phyloP scores from a whole-genome alignment of 2,113 vertebrate genomes.

The Lucifuga dentata region DNA sequence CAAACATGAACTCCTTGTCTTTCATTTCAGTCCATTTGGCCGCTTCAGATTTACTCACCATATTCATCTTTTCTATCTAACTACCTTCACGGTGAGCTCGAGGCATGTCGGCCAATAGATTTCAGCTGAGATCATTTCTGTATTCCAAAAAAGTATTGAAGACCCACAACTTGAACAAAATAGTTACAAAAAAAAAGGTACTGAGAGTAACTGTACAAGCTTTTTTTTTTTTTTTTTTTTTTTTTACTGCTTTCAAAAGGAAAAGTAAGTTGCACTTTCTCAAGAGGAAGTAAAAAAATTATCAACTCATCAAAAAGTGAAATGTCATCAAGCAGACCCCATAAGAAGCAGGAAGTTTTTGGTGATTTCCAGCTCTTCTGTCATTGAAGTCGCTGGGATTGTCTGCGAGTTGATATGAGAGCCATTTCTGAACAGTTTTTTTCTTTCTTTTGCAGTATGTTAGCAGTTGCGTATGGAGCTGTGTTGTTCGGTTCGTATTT shows the following conservation, averaged over 20 bases:
- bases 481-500: conserved; percentile 51
- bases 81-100: conserved; percentile 13
- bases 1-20: not conserved
- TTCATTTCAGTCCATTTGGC: conserved; percentile 3
- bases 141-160: not conserved
- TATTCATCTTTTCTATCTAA: not conserved
- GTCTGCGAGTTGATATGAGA: not conserved
- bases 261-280: conserved; percentile 48
- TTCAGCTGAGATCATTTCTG: conserved; percentile 14
- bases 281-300: conserved; percentile 2
- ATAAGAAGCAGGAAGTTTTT: too few relatives aligned
- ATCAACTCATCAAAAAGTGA: not conserved
- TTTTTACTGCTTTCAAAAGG: conserved; percentile 23
- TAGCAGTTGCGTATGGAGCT: conserved; percentile 29
- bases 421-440: conserved; percentile 3
- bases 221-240: too few relatives aligned
- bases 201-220: too few relatives aligned
- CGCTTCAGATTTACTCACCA: conserved; percentile 8
- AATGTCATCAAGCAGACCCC: not conserved
- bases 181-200: too few relatives aligned
- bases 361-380: not conserved
- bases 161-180: too few relatives aligned
- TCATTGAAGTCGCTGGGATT: not conserved
- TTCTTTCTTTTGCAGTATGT: conserved; percentile 11
- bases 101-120: conserved; percentile 14